Base-by-base conservation (phyloP, 2,113 vertebrate genomes). In the Eclectus roratus region DNA sequence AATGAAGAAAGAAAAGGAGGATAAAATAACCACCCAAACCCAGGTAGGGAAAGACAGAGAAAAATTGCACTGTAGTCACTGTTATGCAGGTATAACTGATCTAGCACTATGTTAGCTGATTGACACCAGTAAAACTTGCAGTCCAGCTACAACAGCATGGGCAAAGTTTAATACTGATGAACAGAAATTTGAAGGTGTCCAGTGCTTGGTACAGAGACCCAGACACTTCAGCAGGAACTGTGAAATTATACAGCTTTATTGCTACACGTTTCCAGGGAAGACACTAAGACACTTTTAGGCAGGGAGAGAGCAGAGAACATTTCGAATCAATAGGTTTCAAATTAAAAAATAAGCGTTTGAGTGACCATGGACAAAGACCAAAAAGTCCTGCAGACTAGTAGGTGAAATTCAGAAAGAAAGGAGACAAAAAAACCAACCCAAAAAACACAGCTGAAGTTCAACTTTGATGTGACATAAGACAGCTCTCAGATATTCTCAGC, bases 131-230 rank as follows among this genome's bases (percentile, higher is more conserved):
- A 35, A 60, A 65, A 61, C n/a, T 52, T 7, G 2, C 24, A 49
- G 56, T 63, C 9, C 41, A 47, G n/a, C 2, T 13, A 53, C 39
- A 31, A 27, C 5, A 50, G 17, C 5, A 25, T 0, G 1, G 15
- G 8, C 24, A 74, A 76, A 89, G 21, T 23, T 49, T 14, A 25
- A 37, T 23, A 78, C 20, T 39, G 44, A 47, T n/a, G 33, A 87
- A 78, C 33, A 31, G 46, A 43, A 65, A 74, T 27, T 17, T 29
- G 55, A 69, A 61, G 13, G 28, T 19, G 18, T 25, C 24, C 10
- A 18, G 11, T 16, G 43, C 52, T 21, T 31, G 23, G n/a, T 25
- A 69, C 2, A 33, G 33, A 11, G 28, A 5, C 8, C 28, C 4
- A 5, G 46, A 58, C 13, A 17, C 37, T 49, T 47, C 52, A 49